These are phyloP conservation scores for Menidia beryllina DNA, from an alignment of 2,113 vertebrate genomes.

Conservation along the genomic window DNA sequence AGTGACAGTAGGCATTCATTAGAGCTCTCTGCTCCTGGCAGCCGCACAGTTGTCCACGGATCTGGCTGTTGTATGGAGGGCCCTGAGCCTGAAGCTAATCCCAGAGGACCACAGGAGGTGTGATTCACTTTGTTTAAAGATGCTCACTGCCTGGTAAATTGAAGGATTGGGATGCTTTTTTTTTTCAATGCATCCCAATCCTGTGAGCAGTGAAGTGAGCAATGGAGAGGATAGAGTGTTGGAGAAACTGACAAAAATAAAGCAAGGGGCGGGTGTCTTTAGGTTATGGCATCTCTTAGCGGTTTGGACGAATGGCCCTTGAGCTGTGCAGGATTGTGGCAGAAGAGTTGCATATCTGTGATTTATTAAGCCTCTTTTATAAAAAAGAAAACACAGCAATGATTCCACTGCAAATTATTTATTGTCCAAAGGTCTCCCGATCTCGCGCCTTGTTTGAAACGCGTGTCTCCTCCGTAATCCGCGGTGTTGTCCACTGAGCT, in stretches of 20 bases:
- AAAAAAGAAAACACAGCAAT: not conserved
- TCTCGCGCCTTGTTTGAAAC: no score
- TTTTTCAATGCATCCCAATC: slow-evolving; percentile 38
- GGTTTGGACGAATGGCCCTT: no score
- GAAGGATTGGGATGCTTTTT: slow-evolving; percentile 49
- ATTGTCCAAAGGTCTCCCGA: no score
- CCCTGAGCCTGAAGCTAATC: slow-evolving; percentile 53
- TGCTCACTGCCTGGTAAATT: slow-evolving; percentile 47
- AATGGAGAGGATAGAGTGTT: slow-evolving; percentile 13
- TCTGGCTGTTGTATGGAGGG: slow-evolving; percentile 52
- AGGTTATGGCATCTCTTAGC: slow-evolving; percentile 40
- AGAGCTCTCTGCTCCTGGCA: slow-evolving; percentile 59
- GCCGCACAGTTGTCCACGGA: slow-evolving; percentile 42
- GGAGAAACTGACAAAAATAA: slow-evolving; percentile 1
- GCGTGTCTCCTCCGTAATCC: no score
- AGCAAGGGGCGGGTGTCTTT: slow-evolving; percentile 15
- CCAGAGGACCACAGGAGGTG: slow-evolving; percentile 40
- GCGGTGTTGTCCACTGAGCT: no score
- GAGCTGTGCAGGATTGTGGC: slow-evolving; percentile 22
- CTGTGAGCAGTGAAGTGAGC: slow-evolving; percentile 46
- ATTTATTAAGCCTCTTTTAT: not conserved
- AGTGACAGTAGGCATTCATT: slow-evolving; percentile 60
- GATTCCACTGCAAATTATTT: no score
- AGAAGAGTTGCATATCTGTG: not conserved
- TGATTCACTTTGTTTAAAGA: slow-evolving; percentile 60